Evolutionary conservation across 2,113 vertebrate species (phyloP).

Genomic region (Macquaria ambigua): DNA sequence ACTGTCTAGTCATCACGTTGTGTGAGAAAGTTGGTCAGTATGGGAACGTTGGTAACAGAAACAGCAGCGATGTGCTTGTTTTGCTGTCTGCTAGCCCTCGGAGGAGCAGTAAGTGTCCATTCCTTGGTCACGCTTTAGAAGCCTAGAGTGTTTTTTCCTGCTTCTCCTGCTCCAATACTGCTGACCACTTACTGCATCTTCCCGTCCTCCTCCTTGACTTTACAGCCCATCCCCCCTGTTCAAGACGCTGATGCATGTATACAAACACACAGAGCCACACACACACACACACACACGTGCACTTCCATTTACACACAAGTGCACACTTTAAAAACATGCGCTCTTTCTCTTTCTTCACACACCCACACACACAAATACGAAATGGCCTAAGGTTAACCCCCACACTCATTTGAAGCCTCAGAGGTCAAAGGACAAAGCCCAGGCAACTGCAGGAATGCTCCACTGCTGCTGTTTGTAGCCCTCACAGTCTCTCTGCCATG

Average conservation of each 20-base stretch:
- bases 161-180: conserved; percentile 38
- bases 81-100: background rate
- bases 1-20: background rate
- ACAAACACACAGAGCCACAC: conserved; percentile 48
- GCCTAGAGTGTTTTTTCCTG: conserved; percentile 47
- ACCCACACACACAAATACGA: conserved; percentile 62
- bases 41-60: background rate
- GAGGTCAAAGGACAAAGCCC: conserved; percentile 79
- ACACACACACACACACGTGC: conserved; percentile 10
- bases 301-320: conserved; percentile 55
- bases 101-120: background rate
- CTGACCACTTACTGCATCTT: conserved; percentile 62
- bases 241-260: conserved; percentile 53
- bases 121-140: conserved; percentile 15
- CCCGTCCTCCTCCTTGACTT: conserved; percentile 58
- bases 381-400: conserved; percentile 78
- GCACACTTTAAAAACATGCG: conserved; percentile 62
- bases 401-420: conserved; percentile 60
- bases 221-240: conserved; percentile 61
- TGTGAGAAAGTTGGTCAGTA: background rate
- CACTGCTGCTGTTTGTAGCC: conserved; percentile 62
- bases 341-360: conserved; percentile 58
- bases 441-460: conserved; percentile 79
- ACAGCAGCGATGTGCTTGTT: background rate
- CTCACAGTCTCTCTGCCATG: conserved; percentile 18